Base-by-base conservation (phyloP, 2,888 invertebrate species). In the Mechanitis mazaeus region DNA sequence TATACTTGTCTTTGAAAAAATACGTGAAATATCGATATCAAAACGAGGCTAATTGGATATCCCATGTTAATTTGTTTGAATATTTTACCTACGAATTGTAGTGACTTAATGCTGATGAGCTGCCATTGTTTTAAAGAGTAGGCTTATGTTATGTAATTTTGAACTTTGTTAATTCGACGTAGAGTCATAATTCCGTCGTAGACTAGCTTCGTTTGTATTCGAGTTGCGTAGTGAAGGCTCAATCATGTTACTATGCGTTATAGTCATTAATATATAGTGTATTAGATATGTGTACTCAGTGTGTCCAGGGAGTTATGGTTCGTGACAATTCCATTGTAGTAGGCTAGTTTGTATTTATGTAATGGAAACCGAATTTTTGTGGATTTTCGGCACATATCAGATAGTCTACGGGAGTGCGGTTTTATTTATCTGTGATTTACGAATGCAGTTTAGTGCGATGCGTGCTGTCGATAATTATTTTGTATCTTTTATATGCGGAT, bases 281-380 rank as follows among this genome's bases (percentile, higher is more conserved):
- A 76, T 73, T 66, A 75, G 72, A 69, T 80, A 79, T 78, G 72
- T 85, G 81, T 85, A 87, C 80, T 87, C 85, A 80, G 78, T 75
- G 70, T 83, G 81, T 80, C 78, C 79, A 83, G 76, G 66, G 75
- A 78, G 76, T 80, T 80, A 86, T 83, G 87, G 87, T 87, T 87
- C 86, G 88, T 88, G 87, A 88, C 85, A 85, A 84, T 88, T 89
- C 87, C 87, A 87, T 55, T 50, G 55, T 61, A 63, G 77, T 31
- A 2, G 47, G 47, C 42, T 42, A 77, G 76, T 74, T 74, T 82
- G 83, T 77, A 72, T 72, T 76, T 71, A 42, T 69, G 70, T 72
- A 71, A 65, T 66, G 68, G 67, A 63, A 71, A 74, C 72, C 75
- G 75, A 77, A 75, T 76, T 75, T 71, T 61, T 56, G 53, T 64